Conservation (phyloP, 1,140 invertebrate species). For the Trialeurodes vaporariorum region DNA sequence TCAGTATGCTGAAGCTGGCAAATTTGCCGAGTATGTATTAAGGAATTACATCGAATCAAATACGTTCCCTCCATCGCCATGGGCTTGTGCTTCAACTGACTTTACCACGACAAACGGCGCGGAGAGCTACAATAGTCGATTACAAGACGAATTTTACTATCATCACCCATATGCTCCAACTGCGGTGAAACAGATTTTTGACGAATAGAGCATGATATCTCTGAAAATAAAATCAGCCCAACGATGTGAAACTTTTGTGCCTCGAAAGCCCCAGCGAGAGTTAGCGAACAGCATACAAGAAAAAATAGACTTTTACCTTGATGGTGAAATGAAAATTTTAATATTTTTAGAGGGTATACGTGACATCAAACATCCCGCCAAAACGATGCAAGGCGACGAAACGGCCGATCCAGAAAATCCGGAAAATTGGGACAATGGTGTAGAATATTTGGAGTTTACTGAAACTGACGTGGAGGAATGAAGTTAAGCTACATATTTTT, state of each 20-base stretch:
- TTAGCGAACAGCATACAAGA: not conserved
- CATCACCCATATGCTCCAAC: not conserved
- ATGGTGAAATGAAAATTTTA: not conserved
- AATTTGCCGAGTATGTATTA: not conserved
- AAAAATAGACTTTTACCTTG: not conserved
- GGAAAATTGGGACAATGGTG: too few relatives aligned
- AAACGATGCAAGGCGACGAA: too few relatives aligned
- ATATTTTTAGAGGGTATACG: not conserved
- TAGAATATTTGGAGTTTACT: too few relatives aligned
- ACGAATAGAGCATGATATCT: not conserved
- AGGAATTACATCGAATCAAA: slow-evolving; percentile 15
- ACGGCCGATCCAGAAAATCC: too few relatives aligned
- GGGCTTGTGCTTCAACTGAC: not conserved
- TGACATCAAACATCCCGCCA: not conserved
- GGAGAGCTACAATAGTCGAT: not conserved
- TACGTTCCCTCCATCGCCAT: not conserved
- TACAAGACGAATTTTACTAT: not conserved
- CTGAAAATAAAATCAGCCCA: not conserved
- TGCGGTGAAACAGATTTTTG: not conserved
- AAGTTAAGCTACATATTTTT: too few relatives aligned
- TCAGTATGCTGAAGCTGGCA: not conserved
- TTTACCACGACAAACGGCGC: not conserved
- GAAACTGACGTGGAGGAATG: too few relatives aligned
- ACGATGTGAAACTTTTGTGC: not conserved
- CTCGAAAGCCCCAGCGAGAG: not conserved